Conservation (phyloP, 1,140 invertebrate species). For the Elymnias hypermnestra region DNA sequence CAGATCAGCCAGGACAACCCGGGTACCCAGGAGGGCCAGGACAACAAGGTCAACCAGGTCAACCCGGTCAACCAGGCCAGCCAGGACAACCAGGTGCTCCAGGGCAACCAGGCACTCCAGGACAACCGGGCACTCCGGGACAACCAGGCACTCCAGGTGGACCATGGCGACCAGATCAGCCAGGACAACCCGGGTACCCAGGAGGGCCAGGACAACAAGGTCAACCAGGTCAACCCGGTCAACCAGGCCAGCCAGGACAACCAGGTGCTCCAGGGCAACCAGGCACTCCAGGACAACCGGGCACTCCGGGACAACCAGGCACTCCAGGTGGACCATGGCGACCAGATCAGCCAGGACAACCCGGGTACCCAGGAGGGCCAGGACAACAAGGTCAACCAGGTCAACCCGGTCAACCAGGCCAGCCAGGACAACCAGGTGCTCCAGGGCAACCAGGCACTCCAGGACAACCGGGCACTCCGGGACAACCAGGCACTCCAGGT, state of each 20-base stretch:
- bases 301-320: too few species aligned
- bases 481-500: slow-evolving; percentile 27
- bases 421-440: slow-evolving; percentile 23
- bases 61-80: not conserved
- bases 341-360: slow-evolving; percentile 15
- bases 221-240: slow-evolving; percentile 15
- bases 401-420: slow-evolving; percentile 1
- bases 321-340: slow-evolving; percentile 9
- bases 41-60: slow-evolving; percentile 8
- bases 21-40: slow-evolving; percentile 11
- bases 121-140: not conserved
- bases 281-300: slow-evolving; percentile 5
- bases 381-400: slow-evolving; percentile 7
- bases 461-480: slow-evolving; percentile 26
- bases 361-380: slow-evolving; percentile 19
- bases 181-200: slow-evolving; percentile 1
- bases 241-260: slow-evolving; percentile 11
- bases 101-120: not conserved
- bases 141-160: not conserved
- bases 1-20: slow-evolving; percentile 13
- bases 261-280: too few species aligned
- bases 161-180: not conserved
- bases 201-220: not conserved
- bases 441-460: slow-evolving; percentile 29
- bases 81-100: not conserved